Conservation (phyloP, 2,888 invertebrate genomes). For the Protodeltote pygarga region DNA sequence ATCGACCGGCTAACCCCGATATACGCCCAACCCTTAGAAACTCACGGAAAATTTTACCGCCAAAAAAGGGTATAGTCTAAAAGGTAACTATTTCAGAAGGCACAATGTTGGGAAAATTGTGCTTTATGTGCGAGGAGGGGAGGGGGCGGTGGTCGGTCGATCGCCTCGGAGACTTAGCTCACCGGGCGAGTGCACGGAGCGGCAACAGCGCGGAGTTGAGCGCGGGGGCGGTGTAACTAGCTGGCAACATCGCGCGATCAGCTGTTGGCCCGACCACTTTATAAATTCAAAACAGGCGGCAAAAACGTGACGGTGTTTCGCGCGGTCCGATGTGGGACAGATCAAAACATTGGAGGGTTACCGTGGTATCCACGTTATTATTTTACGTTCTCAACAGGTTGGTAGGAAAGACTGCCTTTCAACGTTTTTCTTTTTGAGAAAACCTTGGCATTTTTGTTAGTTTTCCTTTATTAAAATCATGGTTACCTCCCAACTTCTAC, state of each 20-base stretch:
- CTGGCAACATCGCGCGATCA: slow-evolving; percentile 76
- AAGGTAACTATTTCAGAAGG: slow-evolving; percentile 69
- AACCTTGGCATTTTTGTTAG: slow-evolving; percentile 22
- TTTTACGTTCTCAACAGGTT: slow-evolving; percentile 52
- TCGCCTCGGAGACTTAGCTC: slow-evolving; percentile 66
- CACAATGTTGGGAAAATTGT: slow-evolving; percentile 64
- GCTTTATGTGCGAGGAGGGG: slow-evolving; percentile 62
- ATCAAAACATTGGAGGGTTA: slow-evolving; percentile 55
- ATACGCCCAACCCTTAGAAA: slow-evolving; percentile 32
- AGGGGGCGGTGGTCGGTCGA: slow-evolving; percentile 75
- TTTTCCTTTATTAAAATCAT: too few relatives aligned
- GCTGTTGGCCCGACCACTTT: slow-evolving; percentile 76
- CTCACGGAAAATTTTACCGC: slow-evolving; percentile 40
- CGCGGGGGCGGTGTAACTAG: slow-evolving; percentile 49
- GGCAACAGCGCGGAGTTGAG: slow-evolving; percentile 69
- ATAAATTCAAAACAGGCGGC: slow-evolving; percentile 81
- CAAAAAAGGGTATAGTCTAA: slow-evolving; percentile 55
- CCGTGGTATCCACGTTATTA: slow-evolving; percentile 42
- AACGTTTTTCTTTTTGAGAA: slow-evolving; percentile 21
- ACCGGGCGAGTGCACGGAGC: slow-evolving; percentile 58
- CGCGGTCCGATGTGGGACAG: slow-evolving; percentile 61
- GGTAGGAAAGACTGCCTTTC: slow-evolving; percentile 19
- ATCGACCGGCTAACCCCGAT: slow-evolving; percentile 62
- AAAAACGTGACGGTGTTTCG: slow-evolving; percentile 69
- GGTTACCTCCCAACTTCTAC: background rate